Base-by-base conservation (phyloP, 2,888 invertebrate genomes). In the Drosophila nigritarsus region DNA sequence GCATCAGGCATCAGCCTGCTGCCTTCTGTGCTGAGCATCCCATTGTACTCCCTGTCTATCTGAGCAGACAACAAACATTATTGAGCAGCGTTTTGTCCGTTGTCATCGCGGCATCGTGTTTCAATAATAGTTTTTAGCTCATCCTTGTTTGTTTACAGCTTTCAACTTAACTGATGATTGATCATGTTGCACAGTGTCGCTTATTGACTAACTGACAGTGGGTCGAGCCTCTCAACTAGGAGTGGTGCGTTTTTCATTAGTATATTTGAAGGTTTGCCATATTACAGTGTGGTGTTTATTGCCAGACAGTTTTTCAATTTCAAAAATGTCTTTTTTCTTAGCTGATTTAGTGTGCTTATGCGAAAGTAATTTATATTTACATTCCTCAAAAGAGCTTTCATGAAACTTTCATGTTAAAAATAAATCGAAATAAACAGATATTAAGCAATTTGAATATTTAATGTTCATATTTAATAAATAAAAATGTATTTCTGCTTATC, bases 101-200 rank as follows among this genome's bases (percentile, higher is more conserved):
- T 90, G 90, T 85, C 87, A 90, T 77, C 78, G 56, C 73, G 75
- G 90, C 81, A 75, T 87, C 90, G 73, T 73, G 76, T 88, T 90
- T 87, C 87, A 83, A 78, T 79, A 88, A 79, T 90, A 87, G 87
- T 90, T 77, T 77, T 77, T 51, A 63, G 71, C 59, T 38, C 72
- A 42, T 59, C 48, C 63, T 61, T 75, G 70, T 77, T 79, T 77
- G 58, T 63, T 61, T 76, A 78, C 81, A 87, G 87, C 87, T 87
- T 87, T 90, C 82, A 80, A 80, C 70, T 78, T 60, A 48, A 67
- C 70, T 65, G 71, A 78, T 89, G 87, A 88, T 90, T 83, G 90
- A 88, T 88, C 90, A 75, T 78, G 78, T 88, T 87, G 88, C 87
- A 87, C 80, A 76, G 64, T 71, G 83, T 71, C 71, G 73, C 80